These are phyloP conservation scores for Globia sparganii DNA, from an alignment of 2,888 invertebrate species.

Conservation along the genomic window DNA sequence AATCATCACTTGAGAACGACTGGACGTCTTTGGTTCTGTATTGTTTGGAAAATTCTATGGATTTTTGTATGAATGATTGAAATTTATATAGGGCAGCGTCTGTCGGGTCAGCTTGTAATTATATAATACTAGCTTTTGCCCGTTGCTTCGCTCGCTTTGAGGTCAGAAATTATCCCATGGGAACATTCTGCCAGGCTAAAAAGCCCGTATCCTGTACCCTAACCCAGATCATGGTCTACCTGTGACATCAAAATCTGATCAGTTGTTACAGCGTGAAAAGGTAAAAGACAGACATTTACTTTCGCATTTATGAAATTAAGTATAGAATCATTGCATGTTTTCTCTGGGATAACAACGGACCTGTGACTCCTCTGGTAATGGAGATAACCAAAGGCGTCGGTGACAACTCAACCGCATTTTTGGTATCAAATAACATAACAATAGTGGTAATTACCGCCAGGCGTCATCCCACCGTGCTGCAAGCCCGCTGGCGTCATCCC, in stretches of 20 bases:
- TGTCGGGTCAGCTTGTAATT: background rate
- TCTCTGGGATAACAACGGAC: background rate
- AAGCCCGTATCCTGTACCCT: background rate
- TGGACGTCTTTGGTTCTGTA: background rate
- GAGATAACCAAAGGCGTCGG: background rate
- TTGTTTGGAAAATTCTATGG: background rate
- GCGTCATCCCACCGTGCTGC: slow-evolving; percentile 80
- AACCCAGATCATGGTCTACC: background rate
- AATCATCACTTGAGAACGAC: background rate
- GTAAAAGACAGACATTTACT: background rate
- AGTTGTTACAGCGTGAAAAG: background rate
- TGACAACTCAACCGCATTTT: no score
- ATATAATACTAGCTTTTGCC: background rate
- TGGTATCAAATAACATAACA: background rate
- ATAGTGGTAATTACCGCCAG: slow-evolving; percentile 57
- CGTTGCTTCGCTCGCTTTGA: background rate
- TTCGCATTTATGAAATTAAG: background rate
- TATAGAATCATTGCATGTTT: background rate
- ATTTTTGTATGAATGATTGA: background rate
- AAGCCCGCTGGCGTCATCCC: slow-evolving; percentile 83
- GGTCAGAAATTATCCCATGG: background rate
- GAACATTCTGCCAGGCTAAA: background rate
- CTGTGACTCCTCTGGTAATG: background rate
- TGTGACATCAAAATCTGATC: background rate
- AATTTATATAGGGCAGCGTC: background rate